phyloP scores from a whole-genome alignment of 2,113 vertebrate species.

The Bubo blakistoni region DNA sequence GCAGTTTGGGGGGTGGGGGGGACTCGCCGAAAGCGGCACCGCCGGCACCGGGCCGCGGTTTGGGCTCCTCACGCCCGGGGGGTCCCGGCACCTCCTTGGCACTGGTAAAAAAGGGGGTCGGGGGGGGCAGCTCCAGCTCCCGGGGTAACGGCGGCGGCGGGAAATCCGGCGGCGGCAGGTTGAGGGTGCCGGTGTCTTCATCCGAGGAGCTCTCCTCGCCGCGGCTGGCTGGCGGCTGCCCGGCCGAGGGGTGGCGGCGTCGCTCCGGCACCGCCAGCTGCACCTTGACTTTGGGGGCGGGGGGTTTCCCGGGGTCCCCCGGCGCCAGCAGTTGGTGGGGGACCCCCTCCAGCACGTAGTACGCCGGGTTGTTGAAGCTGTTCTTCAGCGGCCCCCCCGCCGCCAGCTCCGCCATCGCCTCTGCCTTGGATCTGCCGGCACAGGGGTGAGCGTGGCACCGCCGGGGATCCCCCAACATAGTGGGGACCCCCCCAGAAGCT shows the following conservation, averaged over 20 bases:
- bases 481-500: no score
- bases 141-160: constrained; percentile 86
- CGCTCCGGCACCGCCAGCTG: constrained; percentile 63
- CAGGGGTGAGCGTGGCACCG: not conserved
- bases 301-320: constrained; percentile 71
- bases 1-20: constrained; percentile 62
- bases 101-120: constrained; percentile 50
- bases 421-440: constrained; percentile 77
- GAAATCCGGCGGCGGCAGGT: constrained; percentile 85
- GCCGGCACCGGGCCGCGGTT: not conserved
- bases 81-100: constrained; percentile 5
- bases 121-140: constrained; percentile 69
- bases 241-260: constrained; percentile 59
- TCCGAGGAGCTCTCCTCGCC: constrained; percentile 85
- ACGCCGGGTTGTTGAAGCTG: constrained; percentile 97
- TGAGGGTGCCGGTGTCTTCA: constrained; percentile 80
- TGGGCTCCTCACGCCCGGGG: not conserved
- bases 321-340: constrained; percentile 84
- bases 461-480: no score
- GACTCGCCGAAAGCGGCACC: constrained; percentile 48
- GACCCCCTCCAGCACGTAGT: constrained; percentile 94
- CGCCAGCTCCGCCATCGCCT: constrained; percentile 69
- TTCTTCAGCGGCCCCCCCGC: constrained; percentile 81
- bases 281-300: constrained; percentile 73
- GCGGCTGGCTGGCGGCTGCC: constrained; percentile 50